phyloP scores from a whole-genome alignment of 1,140 invertebrate species.

The Pemphigus obesinymphae region DNA sequence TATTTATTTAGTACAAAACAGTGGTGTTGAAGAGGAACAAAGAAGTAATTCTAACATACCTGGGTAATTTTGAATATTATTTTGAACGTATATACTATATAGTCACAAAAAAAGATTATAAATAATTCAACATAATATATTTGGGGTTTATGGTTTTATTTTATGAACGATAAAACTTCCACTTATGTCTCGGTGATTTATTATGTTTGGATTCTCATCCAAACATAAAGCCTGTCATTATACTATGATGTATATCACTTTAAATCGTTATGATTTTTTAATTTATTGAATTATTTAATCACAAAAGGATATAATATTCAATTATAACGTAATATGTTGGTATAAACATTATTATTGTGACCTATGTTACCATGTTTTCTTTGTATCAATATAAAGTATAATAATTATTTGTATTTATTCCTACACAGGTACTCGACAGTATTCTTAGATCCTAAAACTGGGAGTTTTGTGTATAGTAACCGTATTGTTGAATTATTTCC shows the following conservation, averaged over 20 bases:
- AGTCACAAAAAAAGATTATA: too few relatives aligned
- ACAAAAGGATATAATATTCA: neutral
- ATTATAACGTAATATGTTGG: neutral
- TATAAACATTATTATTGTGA: neutral
- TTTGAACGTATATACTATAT: too few relatives aligned
- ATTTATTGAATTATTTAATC: neutral
- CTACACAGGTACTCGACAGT: constrained; percentile 44
- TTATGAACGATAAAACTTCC: neutral
- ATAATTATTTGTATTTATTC: neutral
- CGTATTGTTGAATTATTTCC: constrained; percentile 43
- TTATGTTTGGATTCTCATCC: neutral
- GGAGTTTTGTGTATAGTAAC: constrained; percentile 47
- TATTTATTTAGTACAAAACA: neutral
- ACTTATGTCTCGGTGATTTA: neutral
- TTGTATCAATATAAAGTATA: neutral
- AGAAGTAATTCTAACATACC: neutral
- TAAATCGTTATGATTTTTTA: neutral
- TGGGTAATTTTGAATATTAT: neutral
- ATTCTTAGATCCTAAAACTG: constrained; percentile 48
- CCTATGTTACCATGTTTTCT: too few relatives aligned
- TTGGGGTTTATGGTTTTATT: neutral
- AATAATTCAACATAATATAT: neutral
- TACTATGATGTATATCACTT: neutral
- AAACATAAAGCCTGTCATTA: neutral
- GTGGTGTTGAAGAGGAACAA: constrained; percentile 12